A percentile compares a stretch with the other conserved stretches of the same genome.
phyloP scores from a whole-genome alignment of 64 coral and sea anemone species.

The Platygyra sinensis region DNA sequence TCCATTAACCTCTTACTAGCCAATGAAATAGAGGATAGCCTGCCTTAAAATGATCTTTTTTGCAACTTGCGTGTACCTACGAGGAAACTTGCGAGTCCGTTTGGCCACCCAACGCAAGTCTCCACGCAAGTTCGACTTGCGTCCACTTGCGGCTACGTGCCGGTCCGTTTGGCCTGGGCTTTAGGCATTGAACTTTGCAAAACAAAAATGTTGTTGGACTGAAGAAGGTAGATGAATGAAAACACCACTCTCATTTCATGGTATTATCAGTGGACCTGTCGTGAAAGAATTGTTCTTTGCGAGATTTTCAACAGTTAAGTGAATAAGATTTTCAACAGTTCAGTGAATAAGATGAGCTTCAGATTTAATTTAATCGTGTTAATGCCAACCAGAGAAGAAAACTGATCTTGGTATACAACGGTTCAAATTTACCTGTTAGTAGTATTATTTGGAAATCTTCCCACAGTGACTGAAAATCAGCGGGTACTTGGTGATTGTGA shows the following conservation, averaged over 20 bases:
- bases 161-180: no score
- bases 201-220: not conserved
- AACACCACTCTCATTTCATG: not conserved
- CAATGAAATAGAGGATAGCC: no score
- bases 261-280: not conserved
- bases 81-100: no score
- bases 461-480: not conserved
- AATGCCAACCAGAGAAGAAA: not conserved
- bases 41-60: no score
- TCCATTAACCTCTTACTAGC: no score
- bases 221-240: not conserved
- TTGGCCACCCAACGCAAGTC: no score
- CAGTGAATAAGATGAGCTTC: constrained; percentile 2
- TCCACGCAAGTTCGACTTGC: no score
- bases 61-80: no score
- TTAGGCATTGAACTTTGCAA: no score
- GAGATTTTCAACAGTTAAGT: constrained; percentile 2
- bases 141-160: no score
- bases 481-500: not conserved
- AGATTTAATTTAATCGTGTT: not conserved
- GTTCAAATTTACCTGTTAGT: not conserved
- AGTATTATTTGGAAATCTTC: not conserved
- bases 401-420: not conserved
- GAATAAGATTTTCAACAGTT: not conserved
- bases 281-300: not conserved